A percentile compares a stretch with the other conserved stretches of the same genome.
Evolutionary conservation across 2,888 invertebrate species (phyloP).

Genomic region (Eueremaeus valkanovi): DNA sequence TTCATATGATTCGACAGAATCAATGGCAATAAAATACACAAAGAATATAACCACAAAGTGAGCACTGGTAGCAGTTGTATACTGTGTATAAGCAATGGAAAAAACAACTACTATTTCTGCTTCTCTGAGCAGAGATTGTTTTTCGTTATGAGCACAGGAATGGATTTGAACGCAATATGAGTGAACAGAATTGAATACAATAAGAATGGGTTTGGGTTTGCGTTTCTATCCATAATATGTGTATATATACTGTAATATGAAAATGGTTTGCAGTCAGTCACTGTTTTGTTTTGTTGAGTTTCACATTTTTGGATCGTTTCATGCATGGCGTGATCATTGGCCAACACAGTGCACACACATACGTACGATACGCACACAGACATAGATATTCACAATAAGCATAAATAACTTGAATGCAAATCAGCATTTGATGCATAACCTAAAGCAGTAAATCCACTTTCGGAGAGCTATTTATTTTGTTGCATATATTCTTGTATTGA

Average conservation of each 20-base stretch:
- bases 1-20: neutral
- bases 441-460: neutral
- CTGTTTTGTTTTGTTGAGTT: neutral
- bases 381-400: constrained; percentile 2
- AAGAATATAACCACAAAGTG: constrained; percentile 17
- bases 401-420: constrained; percentile 18
- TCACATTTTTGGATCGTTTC: neutral
- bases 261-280: neutral
- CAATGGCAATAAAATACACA: neutral
- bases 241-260: neutral
- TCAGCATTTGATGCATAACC: constrained; percentile 6
- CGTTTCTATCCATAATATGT: neutral
- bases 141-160: constrained; percentile 7
- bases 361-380: neutral
- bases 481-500: neutral
- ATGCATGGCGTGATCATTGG: constrained; percentile 28
- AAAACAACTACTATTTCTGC: constrained; percentile 19
- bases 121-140: constrained; percentile 18
- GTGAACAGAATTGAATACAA: too few species aligned
- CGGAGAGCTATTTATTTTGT: neutral
- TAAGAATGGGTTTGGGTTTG: neutral
- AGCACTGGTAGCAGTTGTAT: neutral
- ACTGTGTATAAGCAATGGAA: neutral
- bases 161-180: too few species aligned
- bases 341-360: neutral